Conservation (phyloP, 2,888 invertebrate species). For the Megalurothrips usitatus region DNA sequence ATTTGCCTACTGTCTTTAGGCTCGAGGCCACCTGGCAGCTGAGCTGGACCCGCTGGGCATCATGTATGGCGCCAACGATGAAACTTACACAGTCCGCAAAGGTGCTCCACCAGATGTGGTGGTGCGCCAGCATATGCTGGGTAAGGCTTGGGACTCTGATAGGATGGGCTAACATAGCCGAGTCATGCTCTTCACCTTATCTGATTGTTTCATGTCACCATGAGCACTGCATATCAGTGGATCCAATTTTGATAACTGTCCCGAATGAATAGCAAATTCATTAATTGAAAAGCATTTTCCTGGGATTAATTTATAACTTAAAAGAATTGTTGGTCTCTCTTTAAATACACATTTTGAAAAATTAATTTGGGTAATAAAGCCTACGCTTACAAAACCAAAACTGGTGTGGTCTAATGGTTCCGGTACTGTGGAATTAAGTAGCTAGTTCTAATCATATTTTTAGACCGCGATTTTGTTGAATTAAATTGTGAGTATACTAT, state of each 20-base stretch:
- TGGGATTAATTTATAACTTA: neutral
- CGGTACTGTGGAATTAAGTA: neutral
- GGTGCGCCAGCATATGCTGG: constrained; percentile 60
- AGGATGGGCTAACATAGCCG: constrained; percentile 1
- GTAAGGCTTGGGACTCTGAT: constrained; percentile 48
- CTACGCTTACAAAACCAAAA: too few relatives aligned
- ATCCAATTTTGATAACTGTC: neutral
- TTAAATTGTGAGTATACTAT: neutral
- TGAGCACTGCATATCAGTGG: neutral
- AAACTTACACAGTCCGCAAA: constrained; percentile 51
- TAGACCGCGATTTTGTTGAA: neutral
- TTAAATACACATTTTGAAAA: too few relatives aligned
- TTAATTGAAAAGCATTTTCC: neutral
- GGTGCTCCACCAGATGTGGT: constrained; percentile 57
- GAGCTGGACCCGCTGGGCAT: constrained; percentile 92
- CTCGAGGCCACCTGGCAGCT: constrained; percentile 90
- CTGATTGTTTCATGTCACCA: neutral
- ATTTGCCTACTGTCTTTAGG: constrained; percentile 52
- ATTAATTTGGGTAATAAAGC: too few relatives aligned
- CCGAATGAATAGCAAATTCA: neutral
- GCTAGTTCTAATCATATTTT: neutral
- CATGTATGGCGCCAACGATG: constrained; percentile 62
- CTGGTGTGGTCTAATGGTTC: too few relatives aligned
- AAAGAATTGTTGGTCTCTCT: constrained; percentile 5
- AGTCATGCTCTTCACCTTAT: constrained; percentile 11